These are phyloP conservation scores for Cephus cinctus DNA, from an alignment of 1,140 invertebrate genomes.

Conservation along the genomic window DNA sequence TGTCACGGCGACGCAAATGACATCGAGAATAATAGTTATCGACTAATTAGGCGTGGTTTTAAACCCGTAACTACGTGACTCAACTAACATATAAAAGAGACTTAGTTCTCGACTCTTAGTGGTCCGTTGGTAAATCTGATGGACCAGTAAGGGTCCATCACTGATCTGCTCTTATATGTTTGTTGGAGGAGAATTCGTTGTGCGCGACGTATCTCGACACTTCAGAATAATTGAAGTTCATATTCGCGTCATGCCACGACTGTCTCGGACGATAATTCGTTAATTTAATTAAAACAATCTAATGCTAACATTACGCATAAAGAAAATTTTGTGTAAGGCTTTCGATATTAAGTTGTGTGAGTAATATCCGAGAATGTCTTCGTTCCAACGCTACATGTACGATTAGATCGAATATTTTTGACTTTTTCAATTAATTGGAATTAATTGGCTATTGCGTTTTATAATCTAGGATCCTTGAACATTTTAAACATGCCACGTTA, in stretches of 20 bases:
- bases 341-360: not conserved
- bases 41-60: not conserved
- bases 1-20: conserved; percentile 9
- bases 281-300: not conserved
- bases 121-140: not conserved
- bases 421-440: too few species aligned
- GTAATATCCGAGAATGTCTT: not conserved
- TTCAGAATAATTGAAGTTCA: too few species aligned
- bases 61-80: not conserved
- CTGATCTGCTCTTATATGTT: not conserved
- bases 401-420: too few species aligned
- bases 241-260: too few species aligned
- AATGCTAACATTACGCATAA: not conserved
- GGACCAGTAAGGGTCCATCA: not conserved
- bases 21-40: conserved; percentile 2
- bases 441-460: too few species aligned
- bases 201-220: too few species aligned
- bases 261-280: too few species aligned
- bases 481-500: too few species aligned
- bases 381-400: not conserved
- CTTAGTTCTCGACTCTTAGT: conserved; percentile 2
- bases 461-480: too few species aligned
- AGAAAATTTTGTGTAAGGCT: not conserved
- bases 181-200: too few species aligned
- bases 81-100: not conserved